Evolutionary conservation across 2,888 invertebrate species (phyloP), one percentile per base, ranked within the genome.

Genomic region (Standfussiana lucernea): DNA sequence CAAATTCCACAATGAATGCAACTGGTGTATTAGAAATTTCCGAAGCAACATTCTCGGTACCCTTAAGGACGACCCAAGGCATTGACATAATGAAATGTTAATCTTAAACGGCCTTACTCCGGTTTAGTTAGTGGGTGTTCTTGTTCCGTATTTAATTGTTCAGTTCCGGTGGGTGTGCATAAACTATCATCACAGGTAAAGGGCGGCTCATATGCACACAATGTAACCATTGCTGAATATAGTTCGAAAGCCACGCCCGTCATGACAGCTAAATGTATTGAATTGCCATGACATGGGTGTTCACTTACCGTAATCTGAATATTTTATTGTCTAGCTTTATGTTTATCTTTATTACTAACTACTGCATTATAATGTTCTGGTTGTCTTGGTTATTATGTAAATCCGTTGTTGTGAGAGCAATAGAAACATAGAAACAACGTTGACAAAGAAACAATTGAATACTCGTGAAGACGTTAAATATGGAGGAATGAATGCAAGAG

Each of bases 161-260:
- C 66, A 88, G 89, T 95, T 95, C 94, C 93, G 94, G 94, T 95
- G 93, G 94, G 95, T 93, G 94, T 93, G 86, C 92, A 93, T 91
- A 90, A 90, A 88, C 87, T 87, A 86, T 80, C 82, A 77, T 88
- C 85, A 86, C 85, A 87, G 84, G 82, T 80, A 90, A 91, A 92
- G 91, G 91, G 92, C 91, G 90, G 85, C 90, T 93, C 86, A 95
- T 95, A 94, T 93, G 90, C 93, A 95, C 93, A 95, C 94, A 95
- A 95, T 95, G 83, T 90, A 79, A 71, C 78, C 75, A 79, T 82
- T 69, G 13, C 59, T 79, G 75, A 68, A 84, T 86, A 82, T 82
- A 89, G 87, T 84, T 86, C 79, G 76, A 91, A 91, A 93, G 92
- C 88, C 92, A 88, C 86, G 82, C 88, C 90, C 88, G 86, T 91